Evolutionary conservation across 2,888 invertebrate species (phyloP).

Genomic region (Drosophila mimica): DNA sequence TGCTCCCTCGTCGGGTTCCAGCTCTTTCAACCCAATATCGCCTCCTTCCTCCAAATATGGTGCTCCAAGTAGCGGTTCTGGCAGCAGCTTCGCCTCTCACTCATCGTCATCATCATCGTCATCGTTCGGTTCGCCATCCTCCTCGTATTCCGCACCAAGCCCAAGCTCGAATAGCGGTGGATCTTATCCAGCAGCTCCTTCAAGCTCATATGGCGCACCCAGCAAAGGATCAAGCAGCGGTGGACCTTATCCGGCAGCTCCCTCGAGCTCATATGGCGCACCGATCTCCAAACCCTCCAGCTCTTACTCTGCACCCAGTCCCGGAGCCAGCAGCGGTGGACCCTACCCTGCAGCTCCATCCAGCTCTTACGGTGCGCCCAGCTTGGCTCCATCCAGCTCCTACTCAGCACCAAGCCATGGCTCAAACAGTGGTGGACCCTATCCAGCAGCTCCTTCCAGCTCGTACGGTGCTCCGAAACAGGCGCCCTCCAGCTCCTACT

Average conservation of each 20-base stretch:
- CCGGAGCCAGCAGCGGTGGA: constrained; percentile 27
- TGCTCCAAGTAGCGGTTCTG: constrained; percentile 36
- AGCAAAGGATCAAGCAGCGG: constrained; percentile 51
- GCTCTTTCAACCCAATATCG: constrained; percentile 44
- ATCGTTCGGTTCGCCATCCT: constrained; percentile 23
- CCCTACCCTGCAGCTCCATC: constrained; percentile 61
- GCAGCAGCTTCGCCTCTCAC: constrained; percentile 22
- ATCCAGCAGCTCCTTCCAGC: constrained; percentile 62
- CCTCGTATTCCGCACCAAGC: constrained; percentile 30
- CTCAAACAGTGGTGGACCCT: constrained; percentile 39
- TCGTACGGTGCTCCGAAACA: constrained; percentile 27
- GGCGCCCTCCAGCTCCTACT: constrained; percentile 69
- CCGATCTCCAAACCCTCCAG: constrained; percentile 72
- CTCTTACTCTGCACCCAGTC: constrained; percentile 12
- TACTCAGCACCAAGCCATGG: constrained; percentile 44
- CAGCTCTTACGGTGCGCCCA: constrained; percentile 81
- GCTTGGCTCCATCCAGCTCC: constrained; percentile 35
- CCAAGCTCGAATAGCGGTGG: constrained; percentile 83
- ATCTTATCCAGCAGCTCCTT: constrained; percentile 83
- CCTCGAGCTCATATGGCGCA: constrained; percentile 63
- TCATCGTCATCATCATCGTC: constrained; percentile 6
- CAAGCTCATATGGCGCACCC: constrained; percentile 82
- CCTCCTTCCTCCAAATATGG: constrained; percentile 70
- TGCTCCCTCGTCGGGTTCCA: constrained; percentile 65
- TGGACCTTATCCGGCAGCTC: constrained; percentile 57